These are phyloP conservation scores for Julus scandinavius DNA, from an alignment of 2,888 invertebrate species.

Conservation along the genomic window DNA sequence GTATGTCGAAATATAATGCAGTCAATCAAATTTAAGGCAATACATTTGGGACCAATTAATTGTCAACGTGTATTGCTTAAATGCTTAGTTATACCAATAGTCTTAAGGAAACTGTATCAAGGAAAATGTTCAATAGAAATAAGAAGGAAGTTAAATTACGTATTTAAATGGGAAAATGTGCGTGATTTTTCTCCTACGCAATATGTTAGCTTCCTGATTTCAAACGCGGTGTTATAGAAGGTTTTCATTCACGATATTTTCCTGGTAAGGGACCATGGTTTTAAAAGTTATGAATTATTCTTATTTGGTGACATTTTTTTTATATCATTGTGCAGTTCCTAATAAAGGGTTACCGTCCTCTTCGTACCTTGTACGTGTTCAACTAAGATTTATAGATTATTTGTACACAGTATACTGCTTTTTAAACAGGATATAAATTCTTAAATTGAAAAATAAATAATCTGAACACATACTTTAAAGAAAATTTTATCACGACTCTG, in stretches of 20 bases:
- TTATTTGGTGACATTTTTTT: constrained; percentile 15
- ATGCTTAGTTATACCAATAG: not conserved
- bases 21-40: no score
- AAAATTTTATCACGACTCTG: constrained; percentile 9
- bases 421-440: constrained; percentile 35
- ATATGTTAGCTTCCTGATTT: not conserved
- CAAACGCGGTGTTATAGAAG: not conserved
- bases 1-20: no score
- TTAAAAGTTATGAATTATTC: constrained; percentile 20
- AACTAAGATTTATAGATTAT: constrained; percentile 5
- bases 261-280: not conserved
- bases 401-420: not conserved
- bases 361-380: constrained; percentile 7
- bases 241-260: not conserved
- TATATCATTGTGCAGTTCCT: not conserved
- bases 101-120: no score
- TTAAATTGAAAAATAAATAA: constrained; percentile 21
- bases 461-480: not conserved
- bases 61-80: not conserved
- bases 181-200: not conserved
- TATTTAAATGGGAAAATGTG: not conserved
- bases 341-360: constrained; percentile 8
- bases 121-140: not conserved
- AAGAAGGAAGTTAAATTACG: not conserved
- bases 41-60: not conserved